Base-by-base conservation (phyloP, 2,797 vertebrate genomes). In the Gambelia wislizenii region DNA sequence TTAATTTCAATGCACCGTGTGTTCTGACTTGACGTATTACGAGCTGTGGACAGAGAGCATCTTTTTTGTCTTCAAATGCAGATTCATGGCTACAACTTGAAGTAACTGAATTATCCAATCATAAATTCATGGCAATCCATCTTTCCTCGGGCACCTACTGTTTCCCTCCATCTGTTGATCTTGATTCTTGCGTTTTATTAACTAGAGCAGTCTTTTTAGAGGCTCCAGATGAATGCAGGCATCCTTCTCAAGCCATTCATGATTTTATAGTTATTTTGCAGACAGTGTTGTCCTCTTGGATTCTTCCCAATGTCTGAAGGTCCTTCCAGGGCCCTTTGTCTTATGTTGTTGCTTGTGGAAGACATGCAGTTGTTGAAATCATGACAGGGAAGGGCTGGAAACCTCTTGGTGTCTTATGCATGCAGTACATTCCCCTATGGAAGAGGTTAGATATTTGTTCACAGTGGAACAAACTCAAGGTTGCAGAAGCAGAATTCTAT, bases 81-180 rank as follows among this genome's bases (percentile, higher is more conserved):
- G 84, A 93, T 91, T 94, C 70, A 89, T 91, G 91, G 85, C 74
- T 85, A 64, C 92, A 93, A 95, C 92, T 96, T 90, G 90, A 88
- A 93, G 90, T 92, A 95, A 91, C 89, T 90, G 91, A 95, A 95
- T 95, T 93, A 93, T 61, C 74, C 44, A 95, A 91, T 92, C 93
- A 89, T 94, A 96, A 95, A 94, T 94, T 95, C 92, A 87, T 91
- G 88, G 93, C 95, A 91, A 95, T 95, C 91, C 92, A 16, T 92
- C 90, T 95, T 92, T 96, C 94, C 94, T 85, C 90, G 61, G 94
- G 92, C 90, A 92, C 82, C 92, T 91, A 79, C 87, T 88, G 91
- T 87, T 96, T 95, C 93, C 89, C 84, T 56, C 77, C 0, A 59
- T 93, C 94, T 95, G 87, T 92, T 94, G 78, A 0, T 84, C 92